Evolutionary conservation across 92 coral and sea anemone genomes (phyloP).

Genomic region (Porites rus): DNA sequence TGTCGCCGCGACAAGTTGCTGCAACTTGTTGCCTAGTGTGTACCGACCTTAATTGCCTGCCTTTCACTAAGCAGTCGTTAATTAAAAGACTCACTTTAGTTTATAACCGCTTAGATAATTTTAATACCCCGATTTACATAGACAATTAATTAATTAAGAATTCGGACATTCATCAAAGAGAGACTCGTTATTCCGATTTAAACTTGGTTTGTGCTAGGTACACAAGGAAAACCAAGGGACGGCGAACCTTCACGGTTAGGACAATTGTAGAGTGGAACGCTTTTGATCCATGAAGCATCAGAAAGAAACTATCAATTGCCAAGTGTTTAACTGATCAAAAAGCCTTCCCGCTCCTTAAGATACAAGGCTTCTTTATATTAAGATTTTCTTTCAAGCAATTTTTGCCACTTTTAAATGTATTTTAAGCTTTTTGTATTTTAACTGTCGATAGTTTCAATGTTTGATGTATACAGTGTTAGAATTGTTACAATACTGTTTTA

Average conservation of each 20-base stretch:
- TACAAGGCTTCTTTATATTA: too few species aligned
- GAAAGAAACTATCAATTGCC: too few species aligned
- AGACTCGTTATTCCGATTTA: constrained; percentile 22
- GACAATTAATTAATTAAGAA: not conserved
- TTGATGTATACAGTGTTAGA: not conserved
- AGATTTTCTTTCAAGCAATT: too few species aligned
- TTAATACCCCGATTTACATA: too few species aligned
- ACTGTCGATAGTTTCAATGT: not conserved
- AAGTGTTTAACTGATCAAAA: not conserved
- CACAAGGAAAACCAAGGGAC: not conserved
- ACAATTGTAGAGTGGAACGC: not conserved
- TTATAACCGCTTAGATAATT: constrained; percentile 8
- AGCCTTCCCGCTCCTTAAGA: too few species aligned
- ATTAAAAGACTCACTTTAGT: constrained; percentile 17
- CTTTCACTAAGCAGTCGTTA: constrained; percentile 20
- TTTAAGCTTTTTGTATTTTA: too few species aligned
- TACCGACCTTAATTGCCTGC: constrained; percentile 38
- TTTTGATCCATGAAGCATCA: not conserved
- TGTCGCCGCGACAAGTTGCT: too few species aligned
- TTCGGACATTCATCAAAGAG: constrained; percentile 34
- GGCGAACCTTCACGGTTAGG: not conserved
- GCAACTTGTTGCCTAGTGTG: too few species aligned
- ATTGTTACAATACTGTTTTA: not conserved
- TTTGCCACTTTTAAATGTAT: too few species aligned
- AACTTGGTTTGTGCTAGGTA: not conserved